Evolutionary conservation across 2,797 vertebrate species (phyloP), one percentile per base, ranked within the genome.

Genomic region (Acanthiza pusilla): DNA sequence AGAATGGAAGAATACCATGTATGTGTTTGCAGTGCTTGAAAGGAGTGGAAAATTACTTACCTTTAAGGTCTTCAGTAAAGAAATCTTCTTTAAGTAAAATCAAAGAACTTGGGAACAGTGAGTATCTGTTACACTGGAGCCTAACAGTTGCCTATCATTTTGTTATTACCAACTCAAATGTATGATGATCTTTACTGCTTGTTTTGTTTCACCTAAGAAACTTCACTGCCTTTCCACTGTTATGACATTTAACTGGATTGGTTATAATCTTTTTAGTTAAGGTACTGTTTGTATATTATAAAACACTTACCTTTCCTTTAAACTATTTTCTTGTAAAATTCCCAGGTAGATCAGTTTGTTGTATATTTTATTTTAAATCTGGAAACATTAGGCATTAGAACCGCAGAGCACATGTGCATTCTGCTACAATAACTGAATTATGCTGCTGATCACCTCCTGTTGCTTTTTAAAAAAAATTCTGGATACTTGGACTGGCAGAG

Each of bases 251-350:
- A 70, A 48, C 16, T 38, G 6, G 23, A 70, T 71, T 50, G 70
- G 5, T 53, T 57, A 53, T 2, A 66, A 63, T 42, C 2, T 18
- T 58, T 68, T 45, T 30, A 67, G 6, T 42, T 68, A 87, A 4
- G 11, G 15, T 48, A 55, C 18, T 8, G 26, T 65, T 70, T 82
- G 51, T 43, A 62, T 26, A 20, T 34, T 50, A 87, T 70, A 45
- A 80, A 75, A 42, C 57, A 85, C 89, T 95, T 91, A 80, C 57
- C 82, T 94, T 87, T 55, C 45, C 38, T 76, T 88, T 73, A 61
- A 82, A 61, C 15, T 36, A 74, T 38, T 75, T 77, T 19, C 17
- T 77, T 71, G 20, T 68, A 66, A 79, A 78, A 76, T 40, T 80
- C 34, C 54, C 43, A 51, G 29, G 42, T 9, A 73, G 30, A 42